Evolutionary conservation across 2,113 vertebrate genomes (phyloP).

Genomic region (Ammodramus savannarum): DNA sequence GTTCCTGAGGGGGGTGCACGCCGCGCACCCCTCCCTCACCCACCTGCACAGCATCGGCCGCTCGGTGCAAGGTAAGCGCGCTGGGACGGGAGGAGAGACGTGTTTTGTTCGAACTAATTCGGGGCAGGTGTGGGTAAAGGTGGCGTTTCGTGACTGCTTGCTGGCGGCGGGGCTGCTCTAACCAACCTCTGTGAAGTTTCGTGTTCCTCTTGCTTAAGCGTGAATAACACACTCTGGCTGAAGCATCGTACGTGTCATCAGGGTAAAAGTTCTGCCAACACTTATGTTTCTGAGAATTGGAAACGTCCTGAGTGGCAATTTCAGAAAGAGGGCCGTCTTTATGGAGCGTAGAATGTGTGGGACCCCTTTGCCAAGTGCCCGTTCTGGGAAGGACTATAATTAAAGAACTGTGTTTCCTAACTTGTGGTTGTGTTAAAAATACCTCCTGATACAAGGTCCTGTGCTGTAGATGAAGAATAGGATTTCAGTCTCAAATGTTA

Average conservation of each 20-base stretch:
- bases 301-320: background rate
- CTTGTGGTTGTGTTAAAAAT: background rate
- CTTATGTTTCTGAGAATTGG: background rate
- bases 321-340: background rate
- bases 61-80: slow-evolving; percentile 78
- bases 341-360: background rate
- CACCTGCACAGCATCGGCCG: slow-evolving; percentile 81
- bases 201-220: background rate
- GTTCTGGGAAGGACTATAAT: background rate
- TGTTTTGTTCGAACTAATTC: fast-evolving
- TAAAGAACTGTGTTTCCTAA: background rate
- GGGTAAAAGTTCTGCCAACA: background rate
- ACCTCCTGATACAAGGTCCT: background rate
- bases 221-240: background rate
- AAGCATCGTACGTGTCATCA: background rate
- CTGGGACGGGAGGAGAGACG: fast-evolving
- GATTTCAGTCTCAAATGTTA: background rate
- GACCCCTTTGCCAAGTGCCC: background rate
- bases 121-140: background rate
- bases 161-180: background rate
- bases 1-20: slow-evolving; percentile 70
- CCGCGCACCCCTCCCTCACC: slow-evolving; percentile 67
- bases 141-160: background rate
- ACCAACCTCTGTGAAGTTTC: background rate
- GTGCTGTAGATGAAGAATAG: background rate